Conservation (phyloP, 37 sponge, comb jelly and placozoan species). For the Crambe crambe region DNA sequence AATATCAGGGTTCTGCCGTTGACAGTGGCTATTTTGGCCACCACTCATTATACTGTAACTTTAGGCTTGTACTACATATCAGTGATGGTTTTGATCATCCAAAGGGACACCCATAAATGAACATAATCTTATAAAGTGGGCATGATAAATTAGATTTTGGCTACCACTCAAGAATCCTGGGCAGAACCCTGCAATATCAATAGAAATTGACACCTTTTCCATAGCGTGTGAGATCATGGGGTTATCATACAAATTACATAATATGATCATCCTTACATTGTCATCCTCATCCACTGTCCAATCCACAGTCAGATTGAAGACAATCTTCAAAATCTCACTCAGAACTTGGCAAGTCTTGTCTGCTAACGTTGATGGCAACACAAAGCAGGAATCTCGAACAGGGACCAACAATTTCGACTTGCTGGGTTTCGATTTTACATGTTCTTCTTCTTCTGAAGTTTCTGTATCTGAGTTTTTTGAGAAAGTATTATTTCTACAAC, state of each 20-base stretch:
- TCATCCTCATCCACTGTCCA: conserved; percentile 40
- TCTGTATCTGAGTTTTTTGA: too few relatives aligned
- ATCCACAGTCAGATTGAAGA: conserved; percentile 55
- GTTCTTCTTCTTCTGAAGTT: background rate
- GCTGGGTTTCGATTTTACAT: conserved; percentile 8
- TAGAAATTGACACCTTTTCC: background rate
- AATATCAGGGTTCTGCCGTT: too few relatives aligned
- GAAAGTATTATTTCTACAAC: too few relatives aligned
- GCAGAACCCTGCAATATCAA: background rate
- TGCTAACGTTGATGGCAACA: conserved; percentile 4
- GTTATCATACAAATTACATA: background rate
- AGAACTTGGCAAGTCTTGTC: conserved; percentile 13
- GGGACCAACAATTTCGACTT: background rate
- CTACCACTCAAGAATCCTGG: too few relatives aligned
- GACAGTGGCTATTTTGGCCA: too few relatives aligned
- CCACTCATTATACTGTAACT: too few relatives aligned
- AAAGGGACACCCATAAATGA: too few relatives aligned
- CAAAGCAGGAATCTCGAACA: background rate
- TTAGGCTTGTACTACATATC: too few relatives aligned
- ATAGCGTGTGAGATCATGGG: background rate
- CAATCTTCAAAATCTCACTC: conserved; percentile 43
- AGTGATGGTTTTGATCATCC: too few relatives aligned
- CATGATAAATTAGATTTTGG: too few relatives aligned
- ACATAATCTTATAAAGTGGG: too few relatives aligned
- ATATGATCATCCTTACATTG: conserved; percentile 30